These are phyloP conservation scores for Nomada ruficornis DNA, from an alignment of 2,888 invertebrate species.

Conservation along the genomic window DNA sequence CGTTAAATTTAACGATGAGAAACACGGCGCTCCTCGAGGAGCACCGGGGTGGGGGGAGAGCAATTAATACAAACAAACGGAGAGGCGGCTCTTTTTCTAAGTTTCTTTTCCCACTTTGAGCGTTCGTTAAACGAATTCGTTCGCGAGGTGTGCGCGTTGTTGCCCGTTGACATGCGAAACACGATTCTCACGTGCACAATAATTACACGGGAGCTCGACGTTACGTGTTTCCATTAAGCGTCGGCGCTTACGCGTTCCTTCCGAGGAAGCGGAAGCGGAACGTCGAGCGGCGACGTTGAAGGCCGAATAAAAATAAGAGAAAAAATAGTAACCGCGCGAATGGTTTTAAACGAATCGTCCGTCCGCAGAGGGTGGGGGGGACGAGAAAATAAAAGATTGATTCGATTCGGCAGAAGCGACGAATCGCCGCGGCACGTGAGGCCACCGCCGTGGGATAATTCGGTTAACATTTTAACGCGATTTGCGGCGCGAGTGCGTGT, in stretches of 20 bases:
- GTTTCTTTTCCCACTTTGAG: neutral
- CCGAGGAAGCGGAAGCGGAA: too few species aligned
- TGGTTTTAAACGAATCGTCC: neutral
- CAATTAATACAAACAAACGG: slow-evolving; percentile 18
- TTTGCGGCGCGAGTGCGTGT: slow-evolving; percentile 40
- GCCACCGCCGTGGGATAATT: slow-evolving; percentile 37
- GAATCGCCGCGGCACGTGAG: slow-evolving; percentile 35
- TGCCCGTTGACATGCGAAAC: slow-evolving; percentile 35
- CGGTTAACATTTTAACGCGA: slow-evolving; percentile 62
- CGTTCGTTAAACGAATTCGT: slow-evolving; percentile 28
- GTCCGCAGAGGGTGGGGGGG: too few species aligned
- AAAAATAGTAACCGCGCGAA: neutral
- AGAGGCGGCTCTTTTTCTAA: slow-evolving; percentile 3
- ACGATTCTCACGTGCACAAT: slow-evolving; percentile 31
- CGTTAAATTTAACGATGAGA: neutral
- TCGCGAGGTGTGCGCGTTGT: neutral
- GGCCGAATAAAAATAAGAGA: too few species aligned
- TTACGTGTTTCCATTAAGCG: slow-evolving; percentile 53
- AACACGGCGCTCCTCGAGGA: neutral
- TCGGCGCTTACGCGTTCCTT: slow-evolving; percentile 19
- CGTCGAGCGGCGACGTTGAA: too few species aligned
- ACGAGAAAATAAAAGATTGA: slow-evolving; percentile 41
- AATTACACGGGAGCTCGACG: slow-evolving; percentile 29
- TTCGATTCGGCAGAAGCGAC: slow-evolving; percentile 44
- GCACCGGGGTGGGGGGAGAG: neutral